Evolutionary conservation across 2,888 invertebrate species (phyloP).

Genomic region (Lepidochrysops patricia): DNA sequence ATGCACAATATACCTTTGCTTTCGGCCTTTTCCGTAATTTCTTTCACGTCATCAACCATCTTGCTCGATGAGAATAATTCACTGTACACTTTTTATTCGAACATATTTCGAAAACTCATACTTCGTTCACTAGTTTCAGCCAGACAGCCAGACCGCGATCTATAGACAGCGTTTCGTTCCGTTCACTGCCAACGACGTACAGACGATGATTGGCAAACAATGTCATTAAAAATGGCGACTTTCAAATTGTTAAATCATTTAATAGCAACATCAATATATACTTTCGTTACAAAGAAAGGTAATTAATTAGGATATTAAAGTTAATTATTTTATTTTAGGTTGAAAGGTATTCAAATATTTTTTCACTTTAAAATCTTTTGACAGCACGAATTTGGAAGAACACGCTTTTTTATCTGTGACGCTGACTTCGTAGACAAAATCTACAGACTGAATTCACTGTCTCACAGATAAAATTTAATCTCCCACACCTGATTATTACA

Average conservation of each 20-base stretch:
- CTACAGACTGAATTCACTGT: not conserved
- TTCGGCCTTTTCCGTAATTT: constrained; percentile 71
- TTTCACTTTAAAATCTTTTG: not conserved
- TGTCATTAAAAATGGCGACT: constrained; percentile 38
- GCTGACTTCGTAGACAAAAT: not conserved
- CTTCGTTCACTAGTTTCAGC: constrained; percentile 73
- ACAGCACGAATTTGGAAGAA: not conserved
- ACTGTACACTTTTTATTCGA: constrained; percentile 72
- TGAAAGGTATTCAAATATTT: not conserved
- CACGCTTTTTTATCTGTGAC: not conserved
- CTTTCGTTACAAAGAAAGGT: not conserved
- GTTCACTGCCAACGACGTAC: constrained; percentile 62
- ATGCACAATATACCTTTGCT: constrained; percentile 69
- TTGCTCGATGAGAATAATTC: constrained; percentile 72
- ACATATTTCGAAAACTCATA: constrained; percentile 74
- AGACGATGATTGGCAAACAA: constrained; percentile 35
- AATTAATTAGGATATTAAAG: not conserved
- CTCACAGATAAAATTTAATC: no score
- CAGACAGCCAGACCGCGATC: constrained; percentile 66
- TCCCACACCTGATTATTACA: no score
- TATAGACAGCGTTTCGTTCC: constrained; percentile 71
- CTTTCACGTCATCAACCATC: constrained; percentile 74
- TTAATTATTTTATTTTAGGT: not conserved
- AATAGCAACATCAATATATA: not conserved
- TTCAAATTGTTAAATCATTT: constrained; percentile 17